A percentile compares a stretch with the other conserved stretches of the same genome.
These are phyloP conservation scores for Stenodema calcarata DNA, from an alignment of 2,888 invertebrate species.

Conservation along the genomic window DNA sequence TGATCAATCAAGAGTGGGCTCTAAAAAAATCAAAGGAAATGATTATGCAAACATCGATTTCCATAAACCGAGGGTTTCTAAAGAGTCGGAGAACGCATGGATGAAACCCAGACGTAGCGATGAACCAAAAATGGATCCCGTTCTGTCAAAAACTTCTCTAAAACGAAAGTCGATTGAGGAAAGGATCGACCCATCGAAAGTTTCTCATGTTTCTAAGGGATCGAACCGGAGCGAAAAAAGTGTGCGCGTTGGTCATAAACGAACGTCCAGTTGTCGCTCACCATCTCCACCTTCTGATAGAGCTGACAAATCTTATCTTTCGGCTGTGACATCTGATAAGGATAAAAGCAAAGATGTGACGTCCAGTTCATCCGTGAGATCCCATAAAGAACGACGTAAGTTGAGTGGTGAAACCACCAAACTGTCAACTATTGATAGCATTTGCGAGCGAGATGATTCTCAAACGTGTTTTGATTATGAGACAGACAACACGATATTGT, in stretches of 20 bases:
- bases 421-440: neutral
- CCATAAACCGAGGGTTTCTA: too few relatives aligned
- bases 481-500: neutral
- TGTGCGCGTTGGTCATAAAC: neutral
- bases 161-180: neutral
- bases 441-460: neutral
- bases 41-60: too few relatives aligned
- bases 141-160: neutral
- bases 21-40: neutral
- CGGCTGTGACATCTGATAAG: neutral
- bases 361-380: neutral
- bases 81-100: too few relatives aligned
- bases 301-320: neutral
- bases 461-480: neutral
- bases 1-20: neutral
- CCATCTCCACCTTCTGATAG: neutral
- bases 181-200: neutral
- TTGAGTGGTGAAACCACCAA: neutral
- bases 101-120: neutral
- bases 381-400: neutral
- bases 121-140: neutral
- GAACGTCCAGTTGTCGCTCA: neutral
- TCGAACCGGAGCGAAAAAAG: neutral
- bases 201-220: neutral
- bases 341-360: neutral